These are phyloP conservation scores for Dasysyrphus tricinctus DNA, from an alignment of 2,888 invertebrate species.

Conservation along the genomic window DNA sequence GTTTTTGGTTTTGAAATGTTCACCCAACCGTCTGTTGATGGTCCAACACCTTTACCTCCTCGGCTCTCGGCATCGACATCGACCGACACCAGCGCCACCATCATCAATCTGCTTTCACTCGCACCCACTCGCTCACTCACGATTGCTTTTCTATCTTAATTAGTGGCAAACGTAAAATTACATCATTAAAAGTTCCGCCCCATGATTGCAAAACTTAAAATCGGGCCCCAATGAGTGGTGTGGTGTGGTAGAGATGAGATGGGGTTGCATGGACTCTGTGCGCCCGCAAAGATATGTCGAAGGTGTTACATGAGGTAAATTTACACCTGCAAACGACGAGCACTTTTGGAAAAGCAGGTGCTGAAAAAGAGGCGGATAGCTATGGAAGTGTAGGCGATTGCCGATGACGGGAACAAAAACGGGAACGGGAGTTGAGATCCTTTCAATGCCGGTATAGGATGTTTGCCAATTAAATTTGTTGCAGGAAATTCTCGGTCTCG, in stretches of 20 bases:
- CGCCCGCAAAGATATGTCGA: slow-evolving; percentile 63
- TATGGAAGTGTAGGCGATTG: neutral
- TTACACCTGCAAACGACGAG: slow-evolving; percentile 62
- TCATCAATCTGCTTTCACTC: slow-evolving; percentile 31
- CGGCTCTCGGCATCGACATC: slow-evolving; percentile 6
- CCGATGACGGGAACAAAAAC: neutral
- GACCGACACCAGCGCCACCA: slow-evolving; percentile 15
- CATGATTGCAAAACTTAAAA: slow-evolving; percentile 71
- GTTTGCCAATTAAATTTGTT: slow-evolving; percentile 75
- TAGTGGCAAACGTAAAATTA: slow-evolving; percentile 76
- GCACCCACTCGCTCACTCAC: slow-evolving; percentile 58
- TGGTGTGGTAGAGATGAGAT: slow-evolving; percentile 24
- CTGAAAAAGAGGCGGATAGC: slow-evolving; percentile 17
- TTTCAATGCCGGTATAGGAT: slow-evolving; percentile 69
- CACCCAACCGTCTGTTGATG: slow-evolving; percentile 45
- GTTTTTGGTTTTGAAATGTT: slow-evolving; percentile 43
- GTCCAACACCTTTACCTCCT: slow-evolving; percentile 42
- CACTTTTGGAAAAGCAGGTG: slow-evolving; percentile 34
- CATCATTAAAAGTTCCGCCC: slow-evolving; percentile 76
- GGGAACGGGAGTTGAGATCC: slow-evolving; percentile 45
- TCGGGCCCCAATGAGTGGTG: slow-evolving; percentile 12
- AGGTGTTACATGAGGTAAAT: slow-evolving; percentile 70
- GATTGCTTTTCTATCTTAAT: slow-evolving; percentile 76
- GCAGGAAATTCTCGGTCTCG: slow-evolving; percentile 73
- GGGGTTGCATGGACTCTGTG: slow-evolving; percentile 50